Evolutionary conservation across 2,888 invertebrate species (phyloP), one percentile per base, ranked within the genome.

Genomic region (Erebia epiphron): DNA sequence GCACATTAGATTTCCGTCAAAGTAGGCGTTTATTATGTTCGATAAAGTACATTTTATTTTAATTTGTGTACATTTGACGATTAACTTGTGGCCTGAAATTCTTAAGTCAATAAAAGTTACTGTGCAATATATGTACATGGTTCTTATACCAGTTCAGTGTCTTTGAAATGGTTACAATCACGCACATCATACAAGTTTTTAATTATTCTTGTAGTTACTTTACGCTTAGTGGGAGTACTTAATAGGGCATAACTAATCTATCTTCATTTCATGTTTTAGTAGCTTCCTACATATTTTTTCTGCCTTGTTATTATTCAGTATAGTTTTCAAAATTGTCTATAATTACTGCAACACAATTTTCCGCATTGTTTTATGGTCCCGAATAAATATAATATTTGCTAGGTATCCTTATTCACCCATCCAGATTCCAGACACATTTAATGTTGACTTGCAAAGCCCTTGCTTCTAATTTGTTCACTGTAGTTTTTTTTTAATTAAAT

Each of bases 1-100:
- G 73, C 64, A 68, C 70, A 63, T 71, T 73, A 67, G 58, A 67
- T 68, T 68, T 68, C 58, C 68, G 41, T 11, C 43, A 50, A 57
- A n/a, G n/a, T 21, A 69, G 26, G 46, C 18, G 56, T 60, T 54
- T 18, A 63, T 63, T 65, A 63, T 16, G 35, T 62, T 62, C 49
- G 9, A 21, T 62, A 49, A 21, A 49, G 49, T 26, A 49, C 13
- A 16, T 62, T 21, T 49, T 49, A 7, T 49, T 14, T 14, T 3
- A n/a, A n/a, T n/a, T n/a, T n/a, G n/a, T n/a, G n/a, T n/a, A n/a
- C n/a, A n/a, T n/a, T n/a, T n/a, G n/a, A n/a, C n/a, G 0, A 18
- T n/a, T 61, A 46, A 49, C 49, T 49, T 49, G 61, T 18, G 49
- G 62, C 46, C 21, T 21, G 8, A 21, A 49, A 49, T 62, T 62